phyloP scores from a whole-genome alignment of 2,113 vertebrate species.

The Tragelaphus imberbis region DNA sequence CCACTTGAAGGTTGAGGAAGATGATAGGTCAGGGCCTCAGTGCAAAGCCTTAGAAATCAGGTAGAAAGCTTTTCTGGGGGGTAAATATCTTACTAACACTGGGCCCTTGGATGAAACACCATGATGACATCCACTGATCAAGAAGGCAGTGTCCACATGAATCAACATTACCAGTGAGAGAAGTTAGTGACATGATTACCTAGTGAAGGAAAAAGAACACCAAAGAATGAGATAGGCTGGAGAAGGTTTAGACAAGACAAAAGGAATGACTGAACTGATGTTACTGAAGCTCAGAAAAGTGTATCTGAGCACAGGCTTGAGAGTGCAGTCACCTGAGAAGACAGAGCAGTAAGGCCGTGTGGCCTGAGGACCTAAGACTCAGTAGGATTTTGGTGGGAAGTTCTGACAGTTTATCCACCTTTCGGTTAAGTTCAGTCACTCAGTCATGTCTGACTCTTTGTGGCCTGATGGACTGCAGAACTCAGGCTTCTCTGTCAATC shows the following conservation, averaged over 20 bases:
- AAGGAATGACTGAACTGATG: neutral
- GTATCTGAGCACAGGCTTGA: too few species aligned
- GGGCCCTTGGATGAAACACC: neutral
- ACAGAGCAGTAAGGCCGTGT: too few species aligned
- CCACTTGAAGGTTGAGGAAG: too few species aligned
- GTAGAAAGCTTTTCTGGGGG: neutral
- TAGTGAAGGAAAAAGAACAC: neutral
- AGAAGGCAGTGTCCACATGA: neutral
- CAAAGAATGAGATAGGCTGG: neutral
- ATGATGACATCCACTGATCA: neutral
- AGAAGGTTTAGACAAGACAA: neutral
- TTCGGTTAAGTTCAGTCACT: too few species aligned
- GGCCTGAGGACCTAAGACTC: neutral
- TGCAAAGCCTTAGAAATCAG: neutral
- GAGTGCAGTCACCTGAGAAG: neutral
- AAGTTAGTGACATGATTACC: neutral
- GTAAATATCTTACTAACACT: neutral
- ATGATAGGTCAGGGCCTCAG: neutral
- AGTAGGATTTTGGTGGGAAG: neutral
- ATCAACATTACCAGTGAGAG: neutral
- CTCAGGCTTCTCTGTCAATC: too few species aligned
- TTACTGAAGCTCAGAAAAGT: neutral
- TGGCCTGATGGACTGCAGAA: too few species aligned
- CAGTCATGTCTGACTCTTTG: too few species aligned
- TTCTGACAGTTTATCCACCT: neutral